Evolutionary conservation across 2,797 vertebrate genomes (phyloP).

Genomic region (Platyrinchus mystaceus): DNA sequence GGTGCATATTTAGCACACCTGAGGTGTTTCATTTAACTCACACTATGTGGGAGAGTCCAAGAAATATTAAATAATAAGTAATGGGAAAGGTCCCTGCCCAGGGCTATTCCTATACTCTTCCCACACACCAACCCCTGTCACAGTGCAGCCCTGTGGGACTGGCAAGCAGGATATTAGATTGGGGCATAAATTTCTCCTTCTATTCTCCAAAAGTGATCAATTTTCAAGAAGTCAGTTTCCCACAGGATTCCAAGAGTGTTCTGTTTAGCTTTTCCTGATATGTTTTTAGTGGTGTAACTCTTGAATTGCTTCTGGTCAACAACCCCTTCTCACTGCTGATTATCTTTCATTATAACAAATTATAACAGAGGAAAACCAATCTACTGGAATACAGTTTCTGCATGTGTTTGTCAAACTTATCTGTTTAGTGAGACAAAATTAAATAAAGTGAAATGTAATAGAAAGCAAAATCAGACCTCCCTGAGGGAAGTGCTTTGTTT

Average conservation of each 20-base stretch:
- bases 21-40: not conserved
- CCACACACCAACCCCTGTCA: not conserved
- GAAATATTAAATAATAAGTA: no score
- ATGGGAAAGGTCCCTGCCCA: fast-evolving
- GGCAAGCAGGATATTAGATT: not conserved
- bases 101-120: not conserved
- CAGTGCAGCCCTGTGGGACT: not conserved
- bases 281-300: not conserved
- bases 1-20: fast-evolving
- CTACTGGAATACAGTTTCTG: not conserved
- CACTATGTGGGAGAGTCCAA: fast-evolving
- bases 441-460: not conserved
- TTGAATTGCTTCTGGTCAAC: not conserved
- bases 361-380: not conserved
- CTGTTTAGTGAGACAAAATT: not conserved
- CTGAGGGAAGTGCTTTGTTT: not conserved
- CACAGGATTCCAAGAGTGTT: not conserved
- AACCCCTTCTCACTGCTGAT: not conserved
- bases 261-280: not conserved
- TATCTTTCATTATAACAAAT: not conserved
- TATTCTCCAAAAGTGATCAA: fast-evolving
- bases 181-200: not conserved
- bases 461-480: not conserved
- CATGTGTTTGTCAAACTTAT: not conserved
- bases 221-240: not conserved